Evolutionary conservation across 2,797 vertebrate genomes (phyloP), one percentile per base, ranked within the genome.

Genomic region (Darevskia nairensis): DNA sequence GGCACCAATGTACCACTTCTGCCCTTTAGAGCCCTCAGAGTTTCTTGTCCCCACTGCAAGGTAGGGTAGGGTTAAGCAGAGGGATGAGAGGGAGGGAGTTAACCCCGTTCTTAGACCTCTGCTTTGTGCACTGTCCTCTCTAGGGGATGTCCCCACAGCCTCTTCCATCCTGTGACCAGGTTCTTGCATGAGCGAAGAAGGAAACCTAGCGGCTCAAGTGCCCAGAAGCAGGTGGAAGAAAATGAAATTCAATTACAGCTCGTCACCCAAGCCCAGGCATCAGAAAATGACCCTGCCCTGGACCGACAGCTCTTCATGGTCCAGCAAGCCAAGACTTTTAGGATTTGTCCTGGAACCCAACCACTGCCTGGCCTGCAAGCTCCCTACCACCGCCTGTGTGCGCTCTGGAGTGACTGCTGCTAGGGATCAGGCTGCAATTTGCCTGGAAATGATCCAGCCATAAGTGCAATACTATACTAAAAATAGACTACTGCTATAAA

Each of bases 91-190:
- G 61, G 41, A 27, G 13, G 29, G 61, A 41, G 9, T 17, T 17
- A 59, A 27, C 46, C 2, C 19, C 27, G 46, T 23, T 46, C 50
- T 21, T 76, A 69, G 25, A n/a, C 21, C 0, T 21, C n/a, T 71
- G 21, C 32, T 0, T 0, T 5, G 0, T 3, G 0, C 72, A 0
- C 1, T 93, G 27, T 93, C 64, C 82, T 55, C 17, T 11, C 61
- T 94, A 99, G 98, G 95, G 96, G 92, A 98, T 96, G 92, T 90
- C 95, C 17, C 96, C 94, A 87, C 95, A 96, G n/a, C 93, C 91
- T 74, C 93, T 90, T 93, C 96, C 23, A 94, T 96, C 19, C 95
- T 93, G 4, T 98, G 97, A 98, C 64, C 74, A 80, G 90, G 74
- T 74, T 55, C 87, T 90, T 91, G 68, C 94, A 95, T 86, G 90